Evolutionary conservation across 2,888 invertebrate species (phyloP).

Genomic region (Tenthredo livida): DNA sequence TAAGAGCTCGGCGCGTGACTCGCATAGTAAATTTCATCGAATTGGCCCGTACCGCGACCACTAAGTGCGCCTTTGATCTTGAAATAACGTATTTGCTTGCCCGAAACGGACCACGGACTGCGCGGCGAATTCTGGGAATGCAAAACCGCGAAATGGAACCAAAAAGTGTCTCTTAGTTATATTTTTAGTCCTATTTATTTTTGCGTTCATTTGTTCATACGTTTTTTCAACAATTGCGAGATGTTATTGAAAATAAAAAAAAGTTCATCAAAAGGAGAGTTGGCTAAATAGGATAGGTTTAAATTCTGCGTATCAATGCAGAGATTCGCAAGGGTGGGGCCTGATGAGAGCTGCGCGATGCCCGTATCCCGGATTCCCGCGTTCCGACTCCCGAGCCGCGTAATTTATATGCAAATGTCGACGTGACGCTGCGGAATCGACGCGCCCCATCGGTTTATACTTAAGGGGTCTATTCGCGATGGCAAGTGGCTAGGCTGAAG

Average conservation of each 20-base stretch:
- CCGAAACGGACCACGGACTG: not conserved
- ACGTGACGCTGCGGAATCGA: constrained; percentile 49
- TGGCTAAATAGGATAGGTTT: not conserved
- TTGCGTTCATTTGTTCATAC: not conserved
- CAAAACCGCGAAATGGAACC: not conserved
- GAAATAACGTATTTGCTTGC: constrained; percentile 12
- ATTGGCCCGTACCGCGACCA: constrained; percentile 5
- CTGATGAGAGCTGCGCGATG: constrained; percentile 2
- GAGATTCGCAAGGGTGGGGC: constrained; percentile 26
- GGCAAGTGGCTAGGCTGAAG: constrained; percentile 19
- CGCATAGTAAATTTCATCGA: constrained; percentile 2
- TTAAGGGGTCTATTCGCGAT: constrained; percentile 43
- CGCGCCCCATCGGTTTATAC: constrained; percentile 41
- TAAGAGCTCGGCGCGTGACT: constrained; percentile 1
- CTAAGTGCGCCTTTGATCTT: constrained; percentile 37
- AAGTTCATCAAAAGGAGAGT: not conserved
- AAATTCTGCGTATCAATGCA: constrained; percentile 2
- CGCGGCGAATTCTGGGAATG: not conserved
- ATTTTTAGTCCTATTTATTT: not conserved
- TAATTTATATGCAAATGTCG: constrained; percentile 61
- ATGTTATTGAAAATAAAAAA: not conserved
- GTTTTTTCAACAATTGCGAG: not conserved
- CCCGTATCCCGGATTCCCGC: constrained; percentile 14
- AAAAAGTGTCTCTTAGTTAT: not conserved
- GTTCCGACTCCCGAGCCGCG: constrained; percentile 18